These are phyloP conservation scores for Platypus cylindrus DNA, from an alignment of 2,888 invertebrate species.

Conservation along the genomic window DNA sequence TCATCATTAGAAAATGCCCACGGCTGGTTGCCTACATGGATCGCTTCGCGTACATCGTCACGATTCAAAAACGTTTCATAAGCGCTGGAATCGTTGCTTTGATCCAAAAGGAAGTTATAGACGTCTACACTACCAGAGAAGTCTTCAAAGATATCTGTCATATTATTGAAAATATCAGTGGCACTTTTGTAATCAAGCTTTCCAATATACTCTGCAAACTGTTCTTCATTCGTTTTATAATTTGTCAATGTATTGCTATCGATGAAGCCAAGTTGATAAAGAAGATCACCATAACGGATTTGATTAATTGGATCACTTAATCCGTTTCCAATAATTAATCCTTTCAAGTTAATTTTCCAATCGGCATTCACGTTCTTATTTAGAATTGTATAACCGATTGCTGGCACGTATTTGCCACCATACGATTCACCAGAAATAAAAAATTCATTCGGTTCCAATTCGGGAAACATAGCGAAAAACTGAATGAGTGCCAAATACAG, in stretches of 20 bases:
- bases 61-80: constrained; percentile 19
- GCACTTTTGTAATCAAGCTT: constrained; percentile 53
- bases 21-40: constrained; percentile 73
- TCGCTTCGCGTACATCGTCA: constrained; percentile 49
- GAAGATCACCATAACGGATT: constrained; percentile 46
- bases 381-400: constrained; percentile 60
- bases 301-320: constrained; percentile 39
- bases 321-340: constrained; percentile 58
- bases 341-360: constrained; percentile 34
- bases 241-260: constrained; percentile 45
- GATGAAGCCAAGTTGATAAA: constrained; percentile 59
- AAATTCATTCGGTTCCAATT: constrained; percentile 60
- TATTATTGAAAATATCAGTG: constrained; percentile 38
- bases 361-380: constrained; percentile 45
- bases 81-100: constrained; percentile 2
- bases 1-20: constrained; percentile 42
- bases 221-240: constrained; percentile 48
- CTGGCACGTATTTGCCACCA: constrained; percentile 67
- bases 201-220: constrained; percentile 44
- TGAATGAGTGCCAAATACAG: constrained; percentile 64
- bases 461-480: constrained; percentile 72
- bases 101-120: constrained; percentile 6
- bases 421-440: constrained; percentile 86
- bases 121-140: constrained; percentile 2
- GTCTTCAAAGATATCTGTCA: neutral